phyloP scores from a whole-genome alignment of 2,113 vertebrate genomes.

The Pleuronectes platessa region DNA sequence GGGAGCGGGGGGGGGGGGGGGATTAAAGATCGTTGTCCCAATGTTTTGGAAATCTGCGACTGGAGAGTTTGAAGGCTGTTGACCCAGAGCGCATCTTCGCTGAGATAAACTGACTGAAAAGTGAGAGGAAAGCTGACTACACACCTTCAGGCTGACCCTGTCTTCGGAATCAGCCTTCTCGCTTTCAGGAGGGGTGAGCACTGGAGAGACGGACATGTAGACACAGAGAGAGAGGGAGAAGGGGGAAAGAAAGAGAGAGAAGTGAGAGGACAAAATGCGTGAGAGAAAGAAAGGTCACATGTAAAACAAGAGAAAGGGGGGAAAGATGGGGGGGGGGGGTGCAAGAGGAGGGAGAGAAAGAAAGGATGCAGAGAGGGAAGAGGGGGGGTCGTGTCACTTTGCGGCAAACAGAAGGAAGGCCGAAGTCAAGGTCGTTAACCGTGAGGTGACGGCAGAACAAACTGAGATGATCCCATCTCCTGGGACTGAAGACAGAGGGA shows the following conservation, averaged over 20 bases:
- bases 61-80: not conserved
- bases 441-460: conserved; percentile 60
- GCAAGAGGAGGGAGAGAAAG: not conserved
- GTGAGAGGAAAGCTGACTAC: conserved; percentile 46
- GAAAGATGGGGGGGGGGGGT: not conserved
- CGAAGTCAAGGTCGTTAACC: conserved; percentile 62
- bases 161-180: conserved; percentile 83
- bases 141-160: conserved; percentile 81
- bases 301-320: not conserved
- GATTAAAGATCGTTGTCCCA: conserved; percentile 9
- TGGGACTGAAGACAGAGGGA: conserved; percentile 53
- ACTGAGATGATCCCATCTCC: conserved; percentile 57
- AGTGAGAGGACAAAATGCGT: conserved; percentile 22
- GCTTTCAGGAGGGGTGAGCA: conserved; percentile 80
- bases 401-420: conserved; percentile 42
- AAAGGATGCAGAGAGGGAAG: not conserved
- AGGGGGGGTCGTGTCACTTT: conserved; percentile 43
- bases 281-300: conserved; percentile 24
- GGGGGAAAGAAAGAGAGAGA: not conserved
- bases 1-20: not conserved
- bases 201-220: conserved; percentile 55
- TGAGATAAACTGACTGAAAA: conserved; percentile 21
- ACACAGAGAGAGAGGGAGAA: conserved; percentile 15
- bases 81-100: not conserved
- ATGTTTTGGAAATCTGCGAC: not conserved